phyloP scores from a whole-genome alignment of 2,797 vertebrate genomes.

The Megalops cyprinoides region DNA sequence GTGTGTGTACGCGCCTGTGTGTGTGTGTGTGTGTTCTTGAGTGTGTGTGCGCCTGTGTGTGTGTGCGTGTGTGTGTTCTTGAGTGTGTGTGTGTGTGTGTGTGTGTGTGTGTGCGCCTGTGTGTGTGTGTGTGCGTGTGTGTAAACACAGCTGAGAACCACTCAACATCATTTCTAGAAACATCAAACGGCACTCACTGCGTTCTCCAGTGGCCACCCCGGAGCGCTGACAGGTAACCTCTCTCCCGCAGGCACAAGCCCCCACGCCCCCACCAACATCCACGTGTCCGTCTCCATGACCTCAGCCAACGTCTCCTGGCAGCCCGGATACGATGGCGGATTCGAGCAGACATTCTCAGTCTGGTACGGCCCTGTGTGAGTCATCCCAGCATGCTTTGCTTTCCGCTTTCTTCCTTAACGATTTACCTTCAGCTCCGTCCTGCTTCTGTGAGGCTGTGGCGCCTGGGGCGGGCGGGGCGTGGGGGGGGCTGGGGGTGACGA shows the following conservation, averaged over 20 bases:
- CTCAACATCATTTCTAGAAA: background rate
- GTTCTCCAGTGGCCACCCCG: background rate
- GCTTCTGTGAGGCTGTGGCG: conserved; percentile 18
- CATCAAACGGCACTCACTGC: background rate
- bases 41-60: conserved; percentile 10
- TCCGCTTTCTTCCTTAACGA: conserved; percentile 71
- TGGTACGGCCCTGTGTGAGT: conserved; percentile 99
- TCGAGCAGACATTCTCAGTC: conserved; percentile 99
- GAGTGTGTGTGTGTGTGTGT: background rate
- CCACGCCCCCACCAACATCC: conserved; percentile 91
- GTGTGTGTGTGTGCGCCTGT: background rate
- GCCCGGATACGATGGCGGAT: conserved; percentile 96
- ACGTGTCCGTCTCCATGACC: conserved; percentile 88
- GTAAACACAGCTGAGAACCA: background rate
- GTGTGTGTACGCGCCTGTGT: background rate
- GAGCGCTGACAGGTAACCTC: background rate
- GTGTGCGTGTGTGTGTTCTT: background rate
- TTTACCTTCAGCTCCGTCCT: too few relatives aligned
- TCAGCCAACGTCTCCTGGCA: conserved; percentile 98
- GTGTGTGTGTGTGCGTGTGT: background rate
- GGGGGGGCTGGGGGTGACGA: background rate
- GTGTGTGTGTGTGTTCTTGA: background rate
- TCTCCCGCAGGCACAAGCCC: conserved; percentile 90
- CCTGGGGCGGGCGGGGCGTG: background rate
- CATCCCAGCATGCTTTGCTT: conserved; percentile 82